Conservation (phyloP, 1,140 invertebrate species). For the Saccostrea glomerata region DNA sequence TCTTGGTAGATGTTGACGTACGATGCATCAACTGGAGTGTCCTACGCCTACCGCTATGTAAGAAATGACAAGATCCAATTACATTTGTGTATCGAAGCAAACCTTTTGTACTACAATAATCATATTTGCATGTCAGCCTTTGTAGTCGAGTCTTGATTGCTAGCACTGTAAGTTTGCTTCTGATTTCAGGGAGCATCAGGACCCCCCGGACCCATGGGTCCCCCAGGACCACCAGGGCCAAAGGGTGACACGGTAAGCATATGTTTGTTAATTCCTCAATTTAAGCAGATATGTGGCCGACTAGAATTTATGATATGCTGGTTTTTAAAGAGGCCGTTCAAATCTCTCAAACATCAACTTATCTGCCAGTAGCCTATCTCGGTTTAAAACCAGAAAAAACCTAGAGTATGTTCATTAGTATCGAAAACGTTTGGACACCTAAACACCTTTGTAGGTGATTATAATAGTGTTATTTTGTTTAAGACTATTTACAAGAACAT, state of each 20-base stretch:
- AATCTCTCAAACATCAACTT: too few relatives aligned
- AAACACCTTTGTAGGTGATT: too few relatives aligned
- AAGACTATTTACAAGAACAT: too few relatives aligned
- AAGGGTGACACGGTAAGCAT: constrained; percentile 70
- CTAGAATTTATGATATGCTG: too few relatives aligned
- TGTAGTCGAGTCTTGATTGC: background rate
- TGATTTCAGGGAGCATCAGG: constrained; percentile 76
- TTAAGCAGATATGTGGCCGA: too few relatives aligned
- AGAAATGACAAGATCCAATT: background rate
- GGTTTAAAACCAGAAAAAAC: too few relatives aligned
- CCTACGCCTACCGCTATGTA: constrained; percentile 60
- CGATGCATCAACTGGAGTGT: constrained; percentile 50
- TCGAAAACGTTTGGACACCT: too few relatives aligned
- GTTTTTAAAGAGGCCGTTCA: too few relatives aligned
- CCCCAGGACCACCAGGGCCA: constrained; percentile 82
- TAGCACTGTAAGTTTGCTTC: background rate
- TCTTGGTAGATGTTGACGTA: constrained; percentile 46
- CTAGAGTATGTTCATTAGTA: too few relatives aligned
- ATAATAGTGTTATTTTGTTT: too few relatives aligned
- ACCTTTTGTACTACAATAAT: background rate
- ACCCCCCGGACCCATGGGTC: constrained; percentile 85
- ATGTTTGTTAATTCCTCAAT: too few relatives aligned
- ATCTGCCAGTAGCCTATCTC: too few relatives aligned
- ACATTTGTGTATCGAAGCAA: background rate
- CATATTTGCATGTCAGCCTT: background rate